A percentile compares a stretch with the other conserved stretches of the same genome.
phyloP scores from a whole-genome alignment of 2,888 invertebrate genomes.

The Coenonympha glycerion region DNA sequence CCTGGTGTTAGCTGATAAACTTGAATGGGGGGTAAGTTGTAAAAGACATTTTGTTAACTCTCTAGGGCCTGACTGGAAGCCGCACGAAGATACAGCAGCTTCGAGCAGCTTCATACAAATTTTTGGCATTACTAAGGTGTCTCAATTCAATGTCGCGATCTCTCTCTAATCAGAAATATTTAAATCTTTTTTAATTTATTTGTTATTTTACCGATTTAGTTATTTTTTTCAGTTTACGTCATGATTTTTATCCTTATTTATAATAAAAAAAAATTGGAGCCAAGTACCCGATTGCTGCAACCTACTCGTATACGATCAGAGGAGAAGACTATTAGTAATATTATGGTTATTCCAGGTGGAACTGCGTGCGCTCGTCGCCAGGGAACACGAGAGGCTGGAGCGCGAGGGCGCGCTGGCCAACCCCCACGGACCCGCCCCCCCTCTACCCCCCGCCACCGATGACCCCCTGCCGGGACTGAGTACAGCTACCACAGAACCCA shows the following conservation, averaged over 20 bases:
- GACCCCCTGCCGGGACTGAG: conserved; percentile 22
- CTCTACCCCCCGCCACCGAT: conserved; percentile 4
- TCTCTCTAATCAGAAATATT: too few species aligned
- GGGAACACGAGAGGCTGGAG: conserved; percentile 75
- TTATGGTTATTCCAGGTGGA: conserved; percentile 71
- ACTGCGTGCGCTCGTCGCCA: conserved; percentile 71
- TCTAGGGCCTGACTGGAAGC: conserved; percentile 62
- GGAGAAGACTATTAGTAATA: neutral
- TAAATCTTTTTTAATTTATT: too few species aligned
- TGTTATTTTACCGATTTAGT: too few species aligned
- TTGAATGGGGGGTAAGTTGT: conserved; percentile 87
- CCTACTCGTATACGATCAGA: too few species aligned
- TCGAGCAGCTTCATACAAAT: too few species aligned
- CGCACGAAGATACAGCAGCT: too few species aligned
- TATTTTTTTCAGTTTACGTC: too few species aligned
- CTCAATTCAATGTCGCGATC: too few species aligned
- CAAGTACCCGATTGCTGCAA: too few species aligned
- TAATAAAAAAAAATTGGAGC: too few species aligned
- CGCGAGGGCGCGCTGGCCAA: conserved; percentile 34
- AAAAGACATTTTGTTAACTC: conserved; percentile 43
- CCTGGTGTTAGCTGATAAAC: conserved; percentile 81
- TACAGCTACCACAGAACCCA: conserved; percentile 31
- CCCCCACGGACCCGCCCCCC: conserved; percentile 33
- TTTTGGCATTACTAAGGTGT: too few species aligned
- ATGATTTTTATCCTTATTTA: too few species aligned